Conservation (phyloP, 2,797 vertebrate species). For the Echiichthys vipera region DNA sequence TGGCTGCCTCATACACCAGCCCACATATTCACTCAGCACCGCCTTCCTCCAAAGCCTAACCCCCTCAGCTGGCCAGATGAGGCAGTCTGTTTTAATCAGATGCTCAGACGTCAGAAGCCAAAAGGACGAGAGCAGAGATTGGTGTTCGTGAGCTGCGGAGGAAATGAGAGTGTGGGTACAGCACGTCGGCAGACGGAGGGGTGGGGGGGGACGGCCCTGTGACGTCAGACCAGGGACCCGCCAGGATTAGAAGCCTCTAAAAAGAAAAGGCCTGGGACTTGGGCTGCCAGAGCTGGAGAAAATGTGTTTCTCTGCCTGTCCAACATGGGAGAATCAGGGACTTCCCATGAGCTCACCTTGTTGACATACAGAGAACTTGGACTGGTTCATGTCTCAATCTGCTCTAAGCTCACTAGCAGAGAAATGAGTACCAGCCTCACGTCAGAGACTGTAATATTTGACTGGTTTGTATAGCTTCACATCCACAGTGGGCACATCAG, state of each 20-base stretch:
- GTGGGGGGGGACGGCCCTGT: constrained; percentile 80
- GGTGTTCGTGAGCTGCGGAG: constrained; percentile 87
- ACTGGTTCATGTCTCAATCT: constrained; percentile 54
- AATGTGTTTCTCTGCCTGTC: constrained; percentile 72
- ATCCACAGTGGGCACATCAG: constrained; percentile 9
- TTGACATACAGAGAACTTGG: constrained; percentile 75
- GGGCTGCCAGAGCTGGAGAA: constrained; percentile 66
- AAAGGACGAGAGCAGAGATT: constrained; percentile 87
- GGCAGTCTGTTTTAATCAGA: constrained; percentile 75
- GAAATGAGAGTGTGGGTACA: constrained; percentile 92
- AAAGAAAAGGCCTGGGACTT: constrained; percentile 84
- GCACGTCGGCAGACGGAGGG: constrained; percentile 88
- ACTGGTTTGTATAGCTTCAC: constrained; percentile 30
- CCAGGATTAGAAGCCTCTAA: constrained; percentile 99
- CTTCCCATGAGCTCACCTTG: constrained; percentile 85
- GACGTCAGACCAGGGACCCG: constrained; percentile 89
- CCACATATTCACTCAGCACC: constrained; percentile 55
- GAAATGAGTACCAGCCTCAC: constrained; percentile 51
- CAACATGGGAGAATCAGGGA: constrained; percentile 81
- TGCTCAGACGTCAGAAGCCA: constrained; percentile 83
- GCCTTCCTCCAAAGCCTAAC: constrained; percentile 77
- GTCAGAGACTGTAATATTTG: constrained; percentile 32
- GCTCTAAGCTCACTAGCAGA: constrained; percentile 18
- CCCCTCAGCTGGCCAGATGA: constrained; percentile 79
- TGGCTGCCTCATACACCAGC: constrained; percentile 52